Percentiles rank a stretch among this genome's conserved stretches.
phyloP scores from a whole-genome alignment of 2,797 vertebrate species.

The Carduelis carduelis region DNA sequence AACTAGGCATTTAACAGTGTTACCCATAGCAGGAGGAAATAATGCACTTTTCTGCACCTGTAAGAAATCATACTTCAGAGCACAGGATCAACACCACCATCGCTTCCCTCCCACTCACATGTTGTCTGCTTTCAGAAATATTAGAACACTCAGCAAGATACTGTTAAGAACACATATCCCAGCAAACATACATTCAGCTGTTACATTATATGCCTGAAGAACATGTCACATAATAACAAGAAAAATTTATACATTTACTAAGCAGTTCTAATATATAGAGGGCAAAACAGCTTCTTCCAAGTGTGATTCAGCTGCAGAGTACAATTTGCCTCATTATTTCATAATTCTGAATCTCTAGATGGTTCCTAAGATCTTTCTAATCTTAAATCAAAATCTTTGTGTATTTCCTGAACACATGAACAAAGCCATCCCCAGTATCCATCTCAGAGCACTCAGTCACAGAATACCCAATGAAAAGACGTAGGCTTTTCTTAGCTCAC shows the following conservation, averaged over 20 bases:
- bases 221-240: neutral
- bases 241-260: neutral
- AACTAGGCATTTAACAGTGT: neutral
- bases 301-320: neutral
- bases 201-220: neutral
- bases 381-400: neutral
- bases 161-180: neutral
- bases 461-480: neutral
- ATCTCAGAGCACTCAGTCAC: neutral
- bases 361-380: neutral
- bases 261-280: neutral
- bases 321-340: neutral
- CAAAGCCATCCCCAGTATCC: neutral
- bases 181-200: neutral
- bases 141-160: neutral
- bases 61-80: neutral
- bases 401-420: neutral
- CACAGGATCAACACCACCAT: neutral
- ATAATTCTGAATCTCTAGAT: neutral
- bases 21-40: neutral
- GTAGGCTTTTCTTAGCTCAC: neutral
- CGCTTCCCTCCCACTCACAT: neutral
- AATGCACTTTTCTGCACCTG: neutral
- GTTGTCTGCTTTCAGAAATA: neutral
- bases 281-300: neutral